A percentile compares a stretch with the other conserved stretches of the same genome.
These are phyloP conservation scores for crab-eating macaque (Macaca fascicularis) DNA, from an alignment of 2,113 vertebrate genomes.

Conservation along the genomic window DNA sequence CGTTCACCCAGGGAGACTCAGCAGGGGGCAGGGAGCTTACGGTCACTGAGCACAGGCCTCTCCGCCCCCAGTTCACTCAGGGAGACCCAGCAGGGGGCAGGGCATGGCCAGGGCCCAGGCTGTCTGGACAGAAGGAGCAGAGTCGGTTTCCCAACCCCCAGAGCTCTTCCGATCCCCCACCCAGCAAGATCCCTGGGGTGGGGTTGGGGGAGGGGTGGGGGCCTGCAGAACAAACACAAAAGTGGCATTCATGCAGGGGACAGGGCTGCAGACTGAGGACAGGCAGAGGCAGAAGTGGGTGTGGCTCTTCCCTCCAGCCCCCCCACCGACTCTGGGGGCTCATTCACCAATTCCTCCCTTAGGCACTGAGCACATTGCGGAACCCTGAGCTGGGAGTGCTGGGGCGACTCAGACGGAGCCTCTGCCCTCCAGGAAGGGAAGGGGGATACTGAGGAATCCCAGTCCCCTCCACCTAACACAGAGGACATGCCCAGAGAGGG, in stretches of 20 bases:
- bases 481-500: neutral
- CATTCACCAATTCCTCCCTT: accelerated
- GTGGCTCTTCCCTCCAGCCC: neutral
- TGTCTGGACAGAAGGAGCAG: neutral
- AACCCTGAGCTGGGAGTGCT: accelerated
- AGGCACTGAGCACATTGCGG: accelerated
- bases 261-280: neutral
- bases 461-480: too few species aligned
- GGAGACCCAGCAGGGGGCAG: neutral
- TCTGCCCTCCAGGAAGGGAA: neutral
- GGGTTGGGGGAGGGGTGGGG: neutral
- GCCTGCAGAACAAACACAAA: neutral
- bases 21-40: neutral
- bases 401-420: neutral
- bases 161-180: too few species aligned
- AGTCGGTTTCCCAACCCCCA: neutral
- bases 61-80: neutral
- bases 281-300: accelerated
- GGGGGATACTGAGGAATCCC: accelerated
- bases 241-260: neutral
- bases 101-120: neutral
- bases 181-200: neutral
- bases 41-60: neutral
- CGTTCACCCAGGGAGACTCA: neutral
- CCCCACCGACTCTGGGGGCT: accelerated